Conservation (phyloP, 92 coral and sea anemone genomes). For the Zoanthus gigantus region DNA sequence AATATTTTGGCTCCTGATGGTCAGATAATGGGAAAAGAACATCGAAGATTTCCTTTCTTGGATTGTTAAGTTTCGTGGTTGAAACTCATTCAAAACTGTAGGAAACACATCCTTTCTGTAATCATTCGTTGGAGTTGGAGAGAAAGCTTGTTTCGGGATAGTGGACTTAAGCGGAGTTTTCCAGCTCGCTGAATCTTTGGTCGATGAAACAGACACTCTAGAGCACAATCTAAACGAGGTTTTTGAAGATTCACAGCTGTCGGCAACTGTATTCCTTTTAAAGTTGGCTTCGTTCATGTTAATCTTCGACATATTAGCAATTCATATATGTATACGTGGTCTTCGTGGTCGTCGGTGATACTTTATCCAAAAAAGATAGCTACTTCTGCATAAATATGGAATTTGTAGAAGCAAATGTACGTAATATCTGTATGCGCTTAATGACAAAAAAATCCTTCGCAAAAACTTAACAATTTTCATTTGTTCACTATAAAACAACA, state of each 20-base stretch:
- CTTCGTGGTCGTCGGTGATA: background rate
- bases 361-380: background rate
- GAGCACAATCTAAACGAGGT: slow-evolving; percentile 6
- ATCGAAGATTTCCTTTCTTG: background rate
- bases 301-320: background rate
- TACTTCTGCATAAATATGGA: background rate
- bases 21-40: slow-evolving; percentile 6
- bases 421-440: background rate
- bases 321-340: background rate
- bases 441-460: background rate
- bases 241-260: background rate
- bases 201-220: background rate
- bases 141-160: background rate
- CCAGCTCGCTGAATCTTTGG: background rate
- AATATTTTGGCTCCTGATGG: background rate
- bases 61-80: background rate
- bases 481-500: background rate
- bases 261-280: background rate
- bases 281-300: background rate
- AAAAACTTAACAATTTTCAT: background rate
- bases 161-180: background rate
- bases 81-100: background rate
- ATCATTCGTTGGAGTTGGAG: slow-evolving; percentile 1
- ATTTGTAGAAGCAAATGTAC: too few relatives aligned
- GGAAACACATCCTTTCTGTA: background rate